phyloP scores from a whole-genome alignment of 2,888 invertebrate genomes.

The Monochamus alternatus region DNA sequence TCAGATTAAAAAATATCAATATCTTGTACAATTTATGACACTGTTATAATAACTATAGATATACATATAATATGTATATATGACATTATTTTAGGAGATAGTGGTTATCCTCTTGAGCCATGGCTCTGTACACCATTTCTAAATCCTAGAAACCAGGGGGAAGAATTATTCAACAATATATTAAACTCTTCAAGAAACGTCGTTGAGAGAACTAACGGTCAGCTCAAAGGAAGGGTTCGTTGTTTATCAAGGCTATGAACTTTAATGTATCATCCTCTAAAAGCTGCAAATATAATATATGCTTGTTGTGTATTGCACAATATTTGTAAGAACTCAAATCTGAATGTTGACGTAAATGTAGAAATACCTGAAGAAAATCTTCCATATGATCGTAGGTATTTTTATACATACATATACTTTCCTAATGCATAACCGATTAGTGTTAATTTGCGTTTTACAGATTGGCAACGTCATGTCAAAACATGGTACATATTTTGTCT shows the following conservation, averaged over 20 bases:
- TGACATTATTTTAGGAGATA: constrained; percentile 11
- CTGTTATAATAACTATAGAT: too few species aligned
- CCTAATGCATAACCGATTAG: too few species aligned
- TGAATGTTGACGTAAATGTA: background rate
- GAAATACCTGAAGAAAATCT: background rate
- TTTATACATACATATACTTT: too few species aligned
- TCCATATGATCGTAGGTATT: background rate
- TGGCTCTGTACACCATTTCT: constrained; percentile 11
- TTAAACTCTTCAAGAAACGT: constrained; percentile 6
- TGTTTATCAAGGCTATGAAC: constrained; percentile 25
- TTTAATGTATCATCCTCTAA: constrained; percentile 10
- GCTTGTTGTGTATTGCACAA: constrained; percentile 27
- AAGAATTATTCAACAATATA: constrained; percentile 10
- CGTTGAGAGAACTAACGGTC: constrained; percentile 27
- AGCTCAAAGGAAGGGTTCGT: constrained; percentile 23
- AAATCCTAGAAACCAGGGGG: background rate
- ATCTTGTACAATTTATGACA: too few species aligned
- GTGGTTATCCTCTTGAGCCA: constrained; percentile 1
- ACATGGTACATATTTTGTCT: too few species aligned
- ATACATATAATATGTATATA: too few species aligned
- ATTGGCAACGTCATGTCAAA: too few species aligned
- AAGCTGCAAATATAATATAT: constrained; percentile 22
- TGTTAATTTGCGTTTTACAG: too few species aligned
- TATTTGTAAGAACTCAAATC: constrained; percentile 8
- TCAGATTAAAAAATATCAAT: too few species aligned